Base-by-base conservation (phyloP, 37 sponge, comb jelly and placozoan species). In the Geodia barretti region DNA sequence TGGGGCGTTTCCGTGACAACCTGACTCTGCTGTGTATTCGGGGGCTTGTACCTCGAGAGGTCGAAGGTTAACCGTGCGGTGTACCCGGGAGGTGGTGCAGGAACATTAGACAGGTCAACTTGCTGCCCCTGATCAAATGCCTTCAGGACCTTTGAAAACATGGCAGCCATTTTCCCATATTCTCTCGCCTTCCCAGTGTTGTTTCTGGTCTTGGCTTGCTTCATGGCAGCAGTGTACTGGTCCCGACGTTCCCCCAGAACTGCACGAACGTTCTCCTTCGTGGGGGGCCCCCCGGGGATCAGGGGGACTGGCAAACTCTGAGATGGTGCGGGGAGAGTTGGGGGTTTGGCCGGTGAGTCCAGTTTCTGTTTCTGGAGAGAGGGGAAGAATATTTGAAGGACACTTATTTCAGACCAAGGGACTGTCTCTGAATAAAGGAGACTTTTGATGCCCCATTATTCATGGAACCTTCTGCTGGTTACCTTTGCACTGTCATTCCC, bases 51-150 rank as follows among this genome's bases (percentile, higher is more conserved):
- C 68, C 74, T 72, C 3, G 77, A 59, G 62, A 77, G 30, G 65
- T 92, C 89, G 19, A 87, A 21, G 47, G 72, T 76, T 58, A 80
- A 82, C n/a, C 37, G 72, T 39, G 93, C 88, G 25, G 3, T 69
- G 62, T 70, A 91, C 21, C 95, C 92, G 1, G 89, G 92, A 39
- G 95, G 95, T 36, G 95, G 92, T 0, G 83, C 83, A 9, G 95
- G 95, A 79, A 91, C 91, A 36, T 81, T 78, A 1, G 58, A 58
- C 25, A 95, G 68, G 60, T 91, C 95, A 4, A 95, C 38, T 4
- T 78, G 66, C 37, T 81, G 76, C 21, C 87, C 90, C 32, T 37
- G 26, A 7, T 85, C 84, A 0, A 89, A 70, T n/a, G 79, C 89
- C 54, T 86, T 86, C 32, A 89, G 35, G 9, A 88, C 84, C 21